Base-by-base conservation (phyloP, 1,140 invertebrate genomes). In the Cepaea nemoralis region DNA sequence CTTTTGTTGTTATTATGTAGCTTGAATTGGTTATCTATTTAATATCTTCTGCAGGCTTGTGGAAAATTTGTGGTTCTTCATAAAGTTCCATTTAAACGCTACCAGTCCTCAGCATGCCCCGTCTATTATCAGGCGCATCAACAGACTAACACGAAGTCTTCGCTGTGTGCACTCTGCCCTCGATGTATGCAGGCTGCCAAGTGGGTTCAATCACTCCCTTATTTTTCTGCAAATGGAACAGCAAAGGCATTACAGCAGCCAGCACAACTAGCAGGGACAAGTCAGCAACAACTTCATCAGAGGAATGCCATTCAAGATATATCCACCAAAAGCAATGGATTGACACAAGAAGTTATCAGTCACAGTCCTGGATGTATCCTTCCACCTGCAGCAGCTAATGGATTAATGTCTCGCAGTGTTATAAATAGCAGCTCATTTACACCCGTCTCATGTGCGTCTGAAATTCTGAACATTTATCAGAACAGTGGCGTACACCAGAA, bases 21-120 rank as follows among this genome's bases (percentile, higher is more conserved):
- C n/a, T n/a, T n/a, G n/a, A n/a, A n/a, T n/a, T n/a, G n/a, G n/a
- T n/a, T n/a, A 10, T 45, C 19, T 45, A 45, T 45, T 45, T 45
- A 45, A 8, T 10, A 45, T 19, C 19, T 19, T 45, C 42, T 16
- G 31, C 45, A 77, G 74, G 55, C 55, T 10, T 77, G 48, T 77
- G 55, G 55, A 27, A 77, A 42, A 19, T 63, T 37, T 63, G 75
- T 77, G 31, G 40, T 63, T 8, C 35, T 63, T 22, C 77, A 79
- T 48, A 45, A 55, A 35, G 39, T 55, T 45, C 77, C 77, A 42
- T 79, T 79, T n/a, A 79, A 79, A 79, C 59, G 77, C 19, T 79
- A 42, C 48, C 59, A 79, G 31, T 67, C 77, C 3, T 19, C 39
- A 27, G 19, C 45, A 14, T 79, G 77, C n/a, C 77, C 77, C 31